Evolutionary conservation across 2,113 vertebrate species (phyloP).

Genomic region (Alethe diademata): DNA sequence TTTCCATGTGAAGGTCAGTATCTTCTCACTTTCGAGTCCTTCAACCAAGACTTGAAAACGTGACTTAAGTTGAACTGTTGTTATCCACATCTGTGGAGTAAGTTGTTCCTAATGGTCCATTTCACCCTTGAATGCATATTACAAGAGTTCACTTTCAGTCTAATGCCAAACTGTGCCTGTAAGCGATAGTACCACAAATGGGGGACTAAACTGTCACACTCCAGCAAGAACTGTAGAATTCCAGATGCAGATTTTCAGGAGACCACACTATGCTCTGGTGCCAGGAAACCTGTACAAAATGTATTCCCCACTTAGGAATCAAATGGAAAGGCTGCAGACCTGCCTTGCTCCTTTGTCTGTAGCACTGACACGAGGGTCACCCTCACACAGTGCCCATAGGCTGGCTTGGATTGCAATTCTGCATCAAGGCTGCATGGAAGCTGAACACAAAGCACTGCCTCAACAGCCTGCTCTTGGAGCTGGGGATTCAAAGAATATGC

Average conservation of each 20-base stretch:
- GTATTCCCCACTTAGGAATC: neutral
- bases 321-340: neutral
- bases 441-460: neutral
- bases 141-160: neutral
- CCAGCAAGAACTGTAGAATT: neutral
- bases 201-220: neutral
- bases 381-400: neutral
- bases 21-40: neutral
- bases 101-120: neutral
- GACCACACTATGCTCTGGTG: neutral
- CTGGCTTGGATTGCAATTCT: neutral
- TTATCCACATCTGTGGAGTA: neutral
- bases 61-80: neutral
- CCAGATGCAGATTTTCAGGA: neutral
- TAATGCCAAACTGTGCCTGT: neutral
- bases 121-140: neutral
- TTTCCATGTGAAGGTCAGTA: neutral
- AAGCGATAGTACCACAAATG: neutral
- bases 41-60: neutral
- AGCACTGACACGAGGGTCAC: neutral
- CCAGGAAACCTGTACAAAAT: neutral
- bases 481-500: neutral
- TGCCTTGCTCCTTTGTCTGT: neutral
- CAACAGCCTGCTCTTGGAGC: neutral
- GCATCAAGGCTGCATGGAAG: neutral